These are phyloP conservation scores for Lordiphosa clarofinis DNA, from an alignment of 1,140 invertebrate genomes.

Conservation along the genomic window DNA sequence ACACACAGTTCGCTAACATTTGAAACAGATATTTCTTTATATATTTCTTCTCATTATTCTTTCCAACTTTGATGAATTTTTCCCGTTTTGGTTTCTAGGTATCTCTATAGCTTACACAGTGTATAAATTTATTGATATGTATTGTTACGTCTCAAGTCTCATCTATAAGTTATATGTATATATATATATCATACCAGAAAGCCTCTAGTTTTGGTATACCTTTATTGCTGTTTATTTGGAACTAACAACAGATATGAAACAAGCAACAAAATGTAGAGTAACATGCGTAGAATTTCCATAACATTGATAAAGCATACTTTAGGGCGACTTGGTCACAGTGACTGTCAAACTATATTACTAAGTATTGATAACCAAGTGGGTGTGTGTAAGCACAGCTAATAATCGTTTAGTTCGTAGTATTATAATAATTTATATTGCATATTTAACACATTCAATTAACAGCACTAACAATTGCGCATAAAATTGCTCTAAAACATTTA, in stretches of 20 bases:
- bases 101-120: slow-evolving; percentile 10
- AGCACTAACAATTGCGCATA: slow-evolving; percentile 68
- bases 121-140: slow-evolving; percentile 77
- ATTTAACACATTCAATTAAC: slow-evolving; percentile 58
- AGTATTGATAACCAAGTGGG: slow-evolving; percentile 10
- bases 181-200: slow-evolving; percentile 47
- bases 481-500: slow-evolving; percentile 76
- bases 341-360: background rate
- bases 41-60: slow-evolving; percentile 6
- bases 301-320: slow-evolving; percentile 49
- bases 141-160: slow-evolving; percentile 73
- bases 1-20: slow-evolving; percentile 47
- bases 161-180: slow-evolving; percentile 37
- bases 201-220: slow-evolving; percentile 46
- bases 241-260: slow-evolving; percentile 31
- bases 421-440: slow-evolving; percentile 34
- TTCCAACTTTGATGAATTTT: slow-evolving; percentile 18
- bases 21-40: slow-evolving; percentile 38
- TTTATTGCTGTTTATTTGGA: too few species aligned
- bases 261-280: slow-evolving; percentile 53
- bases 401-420: slow-evolving; percentile 9
- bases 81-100: slow-evolving; percentile 7
- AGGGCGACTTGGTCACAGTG: slow-evolving; percentile 28
- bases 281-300: slow-evolving; percentile 27
- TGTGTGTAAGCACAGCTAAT: slow-evolving; percentile 28